Evolutionary conservation across 2,113 vertebrate genomes (phyloP).

Genomic region (Nanorana parkeri): DNA sequence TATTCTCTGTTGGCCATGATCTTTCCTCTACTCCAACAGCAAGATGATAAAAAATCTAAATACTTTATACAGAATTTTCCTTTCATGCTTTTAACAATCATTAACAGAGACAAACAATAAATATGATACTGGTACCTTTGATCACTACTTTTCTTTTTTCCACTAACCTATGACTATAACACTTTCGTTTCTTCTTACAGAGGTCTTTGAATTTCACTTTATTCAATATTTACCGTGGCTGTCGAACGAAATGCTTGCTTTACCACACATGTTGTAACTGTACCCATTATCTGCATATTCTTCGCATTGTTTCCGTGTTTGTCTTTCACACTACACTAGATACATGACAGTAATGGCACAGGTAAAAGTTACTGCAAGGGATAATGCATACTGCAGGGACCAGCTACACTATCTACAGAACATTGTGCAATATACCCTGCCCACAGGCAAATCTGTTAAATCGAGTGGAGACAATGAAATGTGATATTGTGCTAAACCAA

Average conservation of each 20-base stretch:
- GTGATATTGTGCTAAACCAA: too few relatives aligned
- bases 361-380: background rate
- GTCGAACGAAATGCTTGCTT: background rate
- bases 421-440: background rate
- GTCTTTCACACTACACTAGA: constrained; percentile 23
- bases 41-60: too few relatives aligned
- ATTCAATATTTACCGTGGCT: background rate
- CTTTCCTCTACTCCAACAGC: too few relatives aligned
- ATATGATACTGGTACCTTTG: too few relatives aligned
- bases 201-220: too few relatives aligned
- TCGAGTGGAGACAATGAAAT: background rate
- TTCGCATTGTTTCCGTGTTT: background rate
- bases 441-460: constrained; percentile 11
- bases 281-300: background rate
- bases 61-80: too few relatives aligned
- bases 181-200: too few relatives aligned
- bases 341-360: background rate
- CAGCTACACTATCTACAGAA: background rate
- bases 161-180: too few relatives aligned
- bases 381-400: background rate
- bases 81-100: too few relatives aligned
- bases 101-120: too few relatives aligned
- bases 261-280: background rate
- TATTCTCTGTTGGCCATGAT: too few relatives aligned
- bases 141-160: too few relatives aligned